Evolutionary conservation across 2,797 vertebrate species (phyloP).

Genomic region (Agapornis canus): DNA sequence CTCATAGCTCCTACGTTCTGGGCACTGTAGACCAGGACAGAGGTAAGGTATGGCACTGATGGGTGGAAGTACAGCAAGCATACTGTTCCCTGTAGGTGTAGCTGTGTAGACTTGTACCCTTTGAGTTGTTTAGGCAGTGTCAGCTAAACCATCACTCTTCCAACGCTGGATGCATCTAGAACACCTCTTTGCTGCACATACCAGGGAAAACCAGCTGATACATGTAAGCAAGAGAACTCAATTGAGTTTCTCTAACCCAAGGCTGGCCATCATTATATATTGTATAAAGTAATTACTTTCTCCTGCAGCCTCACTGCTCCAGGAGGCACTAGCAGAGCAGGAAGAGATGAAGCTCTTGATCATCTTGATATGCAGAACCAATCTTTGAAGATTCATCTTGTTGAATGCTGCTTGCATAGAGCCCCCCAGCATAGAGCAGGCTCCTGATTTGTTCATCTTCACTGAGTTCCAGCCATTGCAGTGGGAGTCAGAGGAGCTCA

Average conservation of each 20-base stretch:
- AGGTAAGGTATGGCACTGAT: rapidly evolving
- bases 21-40: neutral
- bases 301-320: neutral
- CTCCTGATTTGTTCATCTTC: neutral
- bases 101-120: neutral
- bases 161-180: neutral
- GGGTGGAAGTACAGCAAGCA: neutral
- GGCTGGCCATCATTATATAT: rapidly evolving
- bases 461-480: neutral
- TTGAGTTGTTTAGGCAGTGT: neutral
- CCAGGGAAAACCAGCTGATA: neutral
- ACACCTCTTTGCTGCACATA: neutral
- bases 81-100: neutral
- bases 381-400: neutral
- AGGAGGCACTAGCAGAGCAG: neutral
- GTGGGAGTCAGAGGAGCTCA: neutral
- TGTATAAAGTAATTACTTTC: neutral
- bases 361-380: neutral
- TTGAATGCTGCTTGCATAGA: neutral
- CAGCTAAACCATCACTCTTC: neutral
- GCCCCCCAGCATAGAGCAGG: neutral
- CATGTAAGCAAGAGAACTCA: neutral
- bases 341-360: neutral
- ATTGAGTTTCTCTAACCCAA: neutral
- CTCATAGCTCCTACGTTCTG: neutral